A percentile compares a stretch with the other conserved stretches of the same genome.
Evolutionary conservation across 2,797 vertebrate species (phyloP).

Genomic region (Cossypha polioptera): DNA sequence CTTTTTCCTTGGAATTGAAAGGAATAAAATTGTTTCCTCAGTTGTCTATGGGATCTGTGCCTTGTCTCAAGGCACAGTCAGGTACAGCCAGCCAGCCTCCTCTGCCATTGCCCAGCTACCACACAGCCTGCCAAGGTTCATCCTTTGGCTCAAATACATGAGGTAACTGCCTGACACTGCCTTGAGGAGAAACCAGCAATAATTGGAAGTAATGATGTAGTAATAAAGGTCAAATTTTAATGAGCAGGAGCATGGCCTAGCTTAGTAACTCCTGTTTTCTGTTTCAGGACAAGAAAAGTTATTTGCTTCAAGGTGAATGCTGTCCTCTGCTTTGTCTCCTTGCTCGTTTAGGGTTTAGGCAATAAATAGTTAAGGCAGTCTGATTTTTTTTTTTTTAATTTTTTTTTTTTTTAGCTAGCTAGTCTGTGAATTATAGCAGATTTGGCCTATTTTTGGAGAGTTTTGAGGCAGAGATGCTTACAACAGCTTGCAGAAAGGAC

Average conservation of each 20-base stretch:
- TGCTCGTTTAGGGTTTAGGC: not conserved
- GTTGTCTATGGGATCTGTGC: fast-evolving
- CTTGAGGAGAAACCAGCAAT: not conserved
- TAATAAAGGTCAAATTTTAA: not conserved
- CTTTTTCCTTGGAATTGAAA: not conserved
- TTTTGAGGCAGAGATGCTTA: constrained; percentile 10
- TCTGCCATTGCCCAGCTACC: not conserved
- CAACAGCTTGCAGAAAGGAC: not conserved
- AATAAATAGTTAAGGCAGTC: not conserved
- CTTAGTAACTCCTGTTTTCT: not conserved
- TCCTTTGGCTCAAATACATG: not conserved
- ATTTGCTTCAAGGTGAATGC: not conserved
- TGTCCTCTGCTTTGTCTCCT: not conserved
- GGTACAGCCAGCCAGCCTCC: not conserved
- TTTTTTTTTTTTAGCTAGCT: not conserved
- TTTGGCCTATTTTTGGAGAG: not conserved
- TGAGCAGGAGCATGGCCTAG: not conserved
- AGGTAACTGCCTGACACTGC: not conserved
- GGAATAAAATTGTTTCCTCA: not conserved
- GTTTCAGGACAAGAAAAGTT: not conserved
- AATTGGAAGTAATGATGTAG: not conserved
- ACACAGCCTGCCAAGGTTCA: fast-evolving
- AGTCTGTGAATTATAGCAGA: not conserved
- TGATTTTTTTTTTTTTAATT: not conserved
- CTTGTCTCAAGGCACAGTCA: not conserved